Evolutionary conservation across 2,797 vertebrate species (phyloP).

Genomic region (Gallinago stenura): DNA sequence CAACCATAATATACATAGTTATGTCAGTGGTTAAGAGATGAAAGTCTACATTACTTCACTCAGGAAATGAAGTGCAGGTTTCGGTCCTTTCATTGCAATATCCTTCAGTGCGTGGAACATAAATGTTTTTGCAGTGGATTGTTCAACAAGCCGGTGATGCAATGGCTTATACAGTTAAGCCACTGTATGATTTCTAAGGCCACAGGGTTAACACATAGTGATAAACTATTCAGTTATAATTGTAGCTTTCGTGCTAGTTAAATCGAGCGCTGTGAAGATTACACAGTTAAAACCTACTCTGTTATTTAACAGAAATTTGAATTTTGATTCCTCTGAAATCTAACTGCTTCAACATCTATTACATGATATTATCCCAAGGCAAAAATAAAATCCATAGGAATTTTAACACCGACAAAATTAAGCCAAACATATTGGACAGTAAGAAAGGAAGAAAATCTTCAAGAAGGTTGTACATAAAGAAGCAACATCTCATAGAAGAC

Average conservation of each 20-base stretch:
- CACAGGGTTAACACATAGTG: conserved; percentile 64
- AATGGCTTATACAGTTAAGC: conserved; percentile 38
- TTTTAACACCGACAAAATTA: neutral
- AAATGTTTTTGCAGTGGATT: conserved; percentile 51
- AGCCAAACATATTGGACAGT: neutral
- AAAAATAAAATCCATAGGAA: neutral
- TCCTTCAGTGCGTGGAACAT: conserved; percentile 27
- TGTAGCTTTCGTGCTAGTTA: conserved; percentile 43
- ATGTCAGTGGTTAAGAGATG: conserved; percentile 54
- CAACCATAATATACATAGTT: conserved; percentile 40
- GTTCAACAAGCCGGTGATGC: conserved; percentile 47
- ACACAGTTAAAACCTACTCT: conserved; percentile 40
- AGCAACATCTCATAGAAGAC: neutral
- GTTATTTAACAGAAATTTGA: conserved; percentile 50
- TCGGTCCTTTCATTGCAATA: conserved; percentile 55
- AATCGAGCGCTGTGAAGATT: conserved; percentile 42
- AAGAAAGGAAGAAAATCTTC: neutral
- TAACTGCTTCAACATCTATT: neutral
- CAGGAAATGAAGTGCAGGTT: conserved; percentile 66
- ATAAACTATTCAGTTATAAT: conserved; percentile 69
- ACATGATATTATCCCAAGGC: neutral
- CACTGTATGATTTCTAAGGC: conserved; percentile 29
- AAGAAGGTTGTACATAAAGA: neutral
- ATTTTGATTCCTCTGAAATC: conserved; percentile 42
- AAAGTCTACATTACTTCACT: conserved; percentile 48